These are phyloP conservation scores for Polyploca ridens DNA, from an alignment of 2,888 invertebrate genomes.

Conservation along the genomic window DNA sequence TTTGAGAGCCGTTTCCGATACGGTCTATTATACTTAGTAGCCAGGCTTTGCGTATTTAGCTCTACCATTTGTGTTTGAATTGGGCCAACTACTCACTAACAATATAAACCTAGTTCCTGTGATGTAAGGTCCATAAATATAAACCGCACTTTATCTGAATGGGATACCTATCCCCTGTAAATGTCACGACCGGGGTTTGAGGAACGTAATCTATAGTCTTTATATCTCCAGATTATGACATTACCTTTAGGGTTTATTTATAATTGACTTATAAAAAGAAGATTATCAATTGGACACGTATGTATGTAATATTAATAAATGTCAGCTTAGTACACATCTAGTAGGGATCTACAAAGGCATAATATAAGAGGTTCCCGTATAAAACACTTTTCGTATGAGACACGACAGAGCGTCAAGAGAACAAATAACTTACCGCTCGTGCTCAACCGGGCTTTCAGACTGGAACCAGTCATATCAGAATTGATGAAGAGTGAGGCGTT, in stretches of 20 bases:
- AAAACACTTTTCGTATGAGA: too few relatives aligned
- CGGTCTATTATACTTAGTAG: background rate
- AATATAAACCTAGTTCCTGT: background rate
- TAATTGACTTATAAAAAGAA: too few relatives aligned
- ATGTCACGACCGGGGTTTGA: too few relatives aligned
- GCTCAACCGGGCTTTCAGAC: background rate
- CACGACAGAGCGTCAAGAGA: background rate
- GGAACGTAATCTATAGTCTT: too few relatives aligned
- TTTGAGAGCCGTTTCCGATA: constrained; percentile 1
- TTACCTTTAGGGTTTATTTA: too few relatives aligned
- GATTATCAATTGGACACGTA: too few relatives aligned
- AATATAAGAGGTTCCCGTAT: too few relatives aligned
- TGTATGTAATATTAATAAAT: too few relatives aligned
- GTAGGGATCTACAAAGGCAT: too few relatives aligned
- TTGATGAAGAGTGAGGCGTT: background rate
- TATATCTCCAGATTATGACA: too few relatives aligned
- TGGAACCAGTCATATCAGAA: background rate
- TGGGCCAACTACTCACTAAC: background rate
- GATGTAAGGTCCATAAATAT: background rate
- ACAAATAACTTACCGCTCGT: background rate
- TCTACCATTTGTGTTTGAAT: background rate
- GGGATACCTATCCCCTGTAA: background rate
- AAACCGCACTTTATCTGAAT: background rate
- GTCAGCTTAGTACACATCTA: too few relatives aligned
- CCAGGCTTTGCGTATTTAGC: background rate